phyloP scores from a whole-genome alignment of 1,140 invertebrate genomes.

The Scaptomyza montana region DNA sequence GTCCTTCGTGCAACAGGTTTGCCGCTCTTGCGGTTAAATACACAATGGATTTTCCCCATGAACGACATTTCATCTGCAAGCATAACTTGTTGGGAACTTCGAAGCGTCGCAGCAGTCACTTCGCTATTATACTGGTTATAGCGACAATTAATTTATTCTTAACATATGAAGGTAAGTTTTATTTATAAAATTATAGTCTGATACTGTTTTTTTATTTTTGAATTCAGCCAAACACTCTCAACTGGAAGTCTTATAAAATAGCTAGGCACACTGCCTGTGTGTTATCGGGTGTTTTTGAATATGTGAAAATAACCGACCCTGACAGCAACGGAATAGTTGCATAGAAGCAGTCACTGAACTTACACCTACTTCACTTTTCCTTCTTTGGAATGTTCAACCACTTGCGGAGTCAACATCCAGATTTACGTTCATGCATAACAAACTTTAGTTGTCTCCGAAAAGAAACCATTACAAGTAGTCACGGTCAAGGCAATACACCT shows the following conservation, averaged over 20 bases:
- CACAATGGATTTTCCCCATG: constrained; percentile 61
- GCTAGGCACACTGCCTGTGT: neutral
- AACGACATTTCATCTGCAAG: constrained; percentile 11
- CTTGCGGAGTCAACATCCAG: neutral
- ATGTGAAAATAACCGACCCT: neutral
- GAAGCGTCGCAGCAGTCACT: constrained; percentile 19
- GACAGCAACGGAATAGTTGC: neutral
- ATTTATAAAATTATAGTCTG: too few relatives aligned
- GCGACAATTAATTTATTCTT: constrained; percentile 22
- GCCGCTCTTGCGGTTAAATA: constrained; percentile 64
- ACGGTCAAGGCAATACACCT: constrained; percentile 42
- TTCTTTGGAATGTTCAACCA: neutral
- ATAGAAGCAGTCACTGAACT: neutral
- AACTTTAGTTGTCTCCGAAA: too few relatives aligned
- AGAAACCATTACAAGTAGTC: constrained; percentile 12
- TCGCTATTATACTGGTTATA: constrained; percentile 25
- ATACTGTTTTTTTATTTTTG: neutral
- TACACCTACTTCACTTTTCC: neutral
- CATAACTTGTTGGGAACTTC: constrained; percentile 23
- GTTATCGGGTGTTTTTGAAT: neutral
- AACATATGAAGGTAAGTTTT: constrained; percentile 47
- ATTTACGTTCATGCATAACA: neutral
- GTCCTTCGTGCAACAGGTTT: constrained; percentile 44
- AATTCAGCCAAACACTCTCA: neutral
- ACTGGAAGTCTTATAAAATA: too few relatives aligned